These are phyloP conservation scores for Agrochola litura DNA, from an alignment of 2,888 invertebrate genomes.

Conservation along the genomic window DNA sequence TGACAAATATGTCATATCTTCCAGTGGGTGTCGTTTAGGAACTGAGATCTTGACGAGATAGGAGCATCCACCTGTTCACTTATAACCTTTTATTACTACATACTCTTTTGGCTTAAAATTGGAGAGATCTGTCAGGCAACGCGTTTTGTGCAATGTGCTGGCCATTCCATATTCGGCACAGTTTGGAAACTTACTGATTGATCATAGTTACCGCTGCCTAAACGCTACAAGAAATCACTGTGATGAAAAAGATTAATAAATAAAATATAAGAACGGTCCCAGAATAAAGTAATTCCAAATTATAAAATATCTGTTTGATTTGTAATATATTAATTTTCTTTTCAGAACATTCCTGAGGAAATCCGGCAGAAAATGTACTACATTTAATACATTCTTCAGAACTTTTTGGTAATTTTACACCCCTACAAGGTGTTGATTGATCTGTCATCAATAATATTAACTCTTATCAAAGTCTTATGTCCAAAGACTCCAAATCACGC, in stretches of 20 bases:
- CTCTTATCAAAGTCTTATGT: conserved; percentile 25
- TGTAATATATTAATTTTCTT: not conserved
- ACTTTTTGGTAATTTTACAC: not conserved
- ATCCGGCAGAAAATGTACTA: too few relatives aligned
- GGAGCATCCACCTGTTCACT: conserved; percentile 49
- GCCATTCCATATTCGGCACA: too few relatives aligned
- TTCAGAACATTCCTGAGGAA: not conserved
- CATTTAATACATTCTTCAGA: not conserved
- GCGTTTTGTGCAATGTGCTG: not conserved
- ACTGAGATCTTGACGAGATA: conserved; percentile 47
- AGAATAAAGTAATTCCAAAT: not conserved
- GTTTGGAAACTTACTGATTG: not conserved
- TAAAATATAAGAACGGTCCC: not conserved
- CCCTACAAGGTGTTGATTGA: not conserved
- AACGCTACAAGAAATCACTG: not conserved
- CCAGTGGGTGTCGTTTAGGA: conserved; percentile 61
- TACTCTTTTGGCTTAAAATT: conserved; percentile 4
- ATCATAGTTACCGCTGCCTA: not conserved
- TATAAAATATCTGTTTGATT: not conserved
- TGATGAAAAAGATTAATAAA: not conserved
- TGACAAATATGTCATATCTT: conserved; percentile 56
- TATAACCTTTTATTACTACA: conserved; percentile 5
- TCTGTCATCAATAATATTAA: conserved; percentile 36
- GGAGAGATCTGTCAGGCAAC: not conserved
- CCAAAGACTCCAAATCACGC: conserved; percentile 37